Conservation (phyloP, 2,888 invertebrate species). For the Furcula furcula region DNA sequence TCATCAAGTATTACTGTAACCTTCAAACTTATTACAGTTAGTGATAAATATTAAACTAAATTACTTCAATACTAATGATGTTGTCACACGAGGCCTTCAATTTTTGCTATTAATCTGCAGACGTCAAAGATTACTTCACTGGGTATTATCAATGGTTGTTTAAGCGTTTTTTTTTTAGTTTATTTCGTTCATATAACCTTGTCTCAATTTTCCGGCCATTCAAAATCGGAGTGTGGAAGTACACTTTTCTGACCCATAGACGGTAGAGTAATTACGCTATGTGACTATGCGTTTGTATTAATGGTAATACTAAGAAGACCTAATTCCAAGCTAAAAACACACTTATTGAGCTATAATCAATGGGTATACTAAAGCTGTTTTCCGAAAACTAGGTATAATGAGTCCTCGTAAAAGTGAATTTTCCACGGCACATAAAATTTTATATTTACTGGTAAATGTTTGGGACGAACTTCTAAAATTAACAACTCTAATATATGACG, state of each 20-base stretch:
- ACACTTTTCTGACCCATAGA: too few relatives aligned
- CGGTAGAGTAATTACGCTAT: too few relatives aligned
- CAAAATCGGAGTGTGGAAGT: too few relatives aligned
- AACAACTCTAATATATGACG: slow-evolving; percentile 46
- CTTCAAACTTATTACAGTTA: slow-evolving; percentile 25
- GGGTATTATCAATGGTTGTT: too few relatives aligned
- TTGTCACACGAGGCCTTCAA: too few relatives aligned
- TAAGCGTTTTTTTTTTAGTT: too few relatives aligned
- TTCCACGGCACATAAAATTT: slow-evolving; percentile 53
- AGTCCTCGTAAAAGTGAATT: slow-evolving; percentile 37
- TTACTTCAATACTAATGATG: neutral
- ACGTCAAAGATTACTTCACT: neutral
- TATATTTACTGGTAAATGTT: slow-evolving; percentile 52
- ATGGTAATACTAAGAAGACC: neutral
- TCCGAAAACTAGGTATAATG: slow-evolving; percentile 26
- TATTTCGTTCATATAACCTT: too few relatives aligned
- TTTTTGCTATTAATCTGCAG: too few relatives aligned
- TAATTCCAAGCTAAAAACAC: neutral
- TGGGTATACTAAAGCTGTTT: slow-evolving; percentile 5
- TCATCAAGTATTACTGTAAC: slow-evolving; percentile 25
- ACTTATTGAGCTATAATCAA: slow-evolving; percentile 1
- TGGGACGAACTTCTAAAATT: slow-evolving; percentile 53
- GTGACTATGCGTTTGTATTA: too few relatives aligned
- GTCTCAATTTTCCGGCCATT: too few relatives aligned
- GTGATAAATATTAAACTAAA: neutral